Percentiles rank a stretch among this genome's conserved stretches.
Evolutionary conservation across 2,888 invertebrate genomes (phyloP).

Genomic region (Eupsilia transversa): DNA sequence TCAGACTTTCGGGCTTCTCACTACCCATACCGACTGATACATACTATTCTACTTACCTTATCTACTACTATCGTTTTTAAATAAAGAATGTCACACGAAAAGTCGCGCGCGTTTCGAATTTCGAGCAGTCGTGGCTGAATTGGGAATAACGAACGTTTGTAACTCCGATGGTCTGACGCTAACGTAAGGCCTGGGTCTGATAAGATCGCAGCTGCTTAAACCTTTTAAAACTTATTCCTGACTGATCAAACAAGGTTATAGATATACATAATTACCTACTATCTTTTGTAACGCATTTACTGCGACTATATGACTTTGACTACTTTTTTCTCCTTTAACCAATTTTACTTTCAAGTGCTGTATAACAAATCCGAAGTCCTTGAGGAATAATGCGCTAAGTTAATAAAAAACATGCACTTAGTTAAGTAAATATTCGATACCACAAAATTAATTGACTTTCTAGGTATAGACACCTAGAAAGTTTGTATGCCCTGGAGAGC

Average conservation of each 20-base stretch:
- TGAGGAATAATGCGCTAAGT: too few relatives aligned
- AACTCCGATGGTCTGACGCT: conserved; percentile 10
- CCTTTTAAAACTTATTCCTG: conserved; percentile 28
- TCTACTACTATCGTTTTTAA: not conserved
- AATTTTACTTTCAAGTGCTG: not conserved
- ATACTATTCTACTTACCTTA: not conserved
- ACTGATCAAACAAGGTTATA: conserved; percentile 7
- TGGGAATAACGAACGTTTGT: conserved; percentile 32
- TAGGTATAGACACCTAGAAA: too few relatives aligned
- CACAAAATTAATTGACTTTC: not conserved
- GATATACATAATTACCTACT: not conserved
- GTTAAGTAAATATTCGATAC: not conserved
- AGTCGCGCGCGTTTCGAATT: not conserved
- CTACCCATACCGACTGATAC: too few relatives aligned
- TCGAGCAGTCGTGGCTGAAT: conserved; percentile 29
- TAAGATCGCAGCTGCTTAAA: conserved; percentile 32
- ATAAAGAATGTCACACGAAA: conserved; percentile 5
- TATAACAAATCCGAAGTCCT: not conserved
- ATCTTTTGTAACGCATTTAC: not conserved
- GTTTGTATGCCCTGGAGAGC: not conserved
- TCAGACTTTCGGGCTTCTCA: too few relatives aligned
- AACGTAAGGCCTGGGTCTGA: conserved; percentile 21
- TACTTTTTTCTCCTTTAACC: not conserved
- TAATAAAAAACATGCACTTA: not conserved
- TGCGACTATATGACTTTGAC: not conserved